Percentiles rank a stretch among this genome's conserved stretches.
Evolutionary conservation across 2,888 invertebrate genomes (phyloP).

Genomic region (Xestia c-nigrum): DNA sequence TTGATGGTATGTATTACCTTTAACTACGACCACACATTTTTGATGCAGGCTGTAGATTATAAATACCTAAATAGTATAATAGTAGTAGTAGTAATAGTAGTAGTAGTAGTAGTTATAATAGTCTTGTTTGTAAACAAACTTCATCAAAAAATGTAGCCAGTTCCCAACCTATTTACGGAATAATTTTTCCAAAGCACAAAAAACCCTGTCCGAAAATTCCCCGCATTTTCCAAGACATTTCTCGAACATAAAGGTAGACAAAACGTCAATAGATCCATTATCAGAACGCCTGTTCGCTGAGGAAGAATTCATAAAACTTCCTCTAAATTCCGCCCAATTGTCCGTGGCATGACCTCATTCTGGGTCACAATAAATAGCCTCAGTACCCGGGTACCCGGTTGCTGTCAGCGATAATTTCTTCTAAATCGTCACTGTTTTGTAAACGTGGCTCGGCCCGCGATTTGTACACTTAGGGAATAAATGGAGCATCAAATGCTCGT

Average conservation of each 20-base stretch:
- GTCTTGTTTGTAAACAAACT: not conserved
- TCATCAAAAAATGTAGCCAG: not conserved
- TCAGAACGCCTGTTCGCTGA: constrained; percentile 46
- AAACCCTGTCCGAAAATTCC: constrained; percentile 20
- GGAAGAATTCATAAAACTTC: constrained; percentile 55
- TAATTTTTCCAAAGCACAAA: constrained; percentile 10
- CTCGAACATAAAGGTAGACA: constrained; percentile 54
- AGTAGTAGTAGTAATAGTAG: no score
- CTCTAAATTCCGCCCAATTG: constrained; percentile 57
- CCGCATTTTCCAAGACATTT: constrained; percentile 30
- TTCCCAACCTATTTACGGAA: not conserved
- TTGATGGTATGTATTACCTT: not conserved
- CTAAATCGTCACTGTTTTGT: constrained; percentile 62
- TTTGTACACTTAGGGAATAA: constrained; percentile 58
- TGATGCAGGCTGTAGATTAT: not conserved
- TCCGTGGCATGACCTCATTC: constrained; percentile 56
- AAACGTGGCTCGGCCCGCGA: constrained; percentile 42
- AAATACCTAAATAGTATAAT: not conserved
- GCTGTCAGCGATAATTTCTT: constrained; percentile 62
- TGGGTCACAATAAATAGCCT: constrained; percentile 54
- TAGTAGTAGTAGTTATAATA: no score
- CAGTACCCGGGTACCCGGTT: constrained; percentile 5
- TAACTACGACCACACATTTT: not conserved
- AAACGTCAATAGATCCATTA: constrained; percentile 61
- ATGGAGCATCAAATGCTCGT: constrained; percentile 51